phyloP scores from a whole-genome alignment of 1,140 invertebrate species.

The Calephelis nemesis region DNA sequence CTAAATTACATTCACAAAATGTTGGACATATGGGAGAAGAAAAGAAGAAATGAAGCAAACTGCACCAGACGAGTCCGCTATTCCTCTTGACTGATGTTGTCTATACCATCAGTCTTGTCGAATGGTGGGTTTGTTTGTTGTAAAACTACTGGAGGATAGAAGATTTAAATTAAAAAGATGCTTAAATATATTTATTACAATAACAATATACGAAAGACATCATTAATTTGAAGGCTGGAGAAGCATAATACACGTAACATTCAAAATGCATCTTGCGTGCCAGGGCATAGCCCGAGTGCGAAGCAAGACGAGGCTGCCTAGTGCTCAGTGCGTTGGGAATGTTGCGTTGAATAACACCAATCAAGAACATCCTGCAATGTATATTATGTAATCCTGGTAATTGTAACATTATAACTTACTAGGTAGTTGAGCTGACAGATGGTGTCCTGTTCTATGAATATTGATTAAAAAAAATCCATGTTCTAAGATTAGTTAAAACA shows the following conservation, averaged over 20 bases:
- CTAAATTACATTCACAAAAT: neutral
- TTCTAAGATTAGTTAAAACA: too few species aligned
- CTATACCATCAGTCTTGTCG: slow-evolving; percentile 68
- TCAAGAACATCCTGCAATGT: slow-evolving; percentile 19
- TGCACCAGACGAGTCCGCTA: slow-evolving; percentile 39
- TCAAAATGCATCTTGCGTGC: slow-evolving; percentile 64
- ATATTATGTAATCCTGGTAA: too few species aligned
- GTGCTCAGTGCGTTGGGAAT: slow-evolving; percentile 61
- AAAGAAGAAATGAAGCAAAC: slow-evolving; percentile 10
- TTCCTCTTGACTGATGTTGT: slow-evolving; percentile 62
- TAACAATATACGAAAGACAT: too few species aligned
- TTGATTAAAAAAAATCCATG: too few species aligned
- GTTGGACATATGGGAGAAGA: slow-evolving; percentile 12
- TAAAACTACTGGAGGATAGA: slow-evolving; percentile 30
- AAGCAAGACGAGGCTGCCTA: slow-evolving; percentile 51
- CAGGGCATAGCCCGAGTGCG: slow-evolving; percentile 39
- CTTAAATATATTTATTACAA: neutral
- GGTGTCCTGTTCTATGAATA: too few species aligned
- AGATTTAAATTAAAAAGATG: neutral
- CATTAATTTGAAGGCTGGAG: neutral
- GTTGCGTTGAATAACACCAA: slow-evolving; percentile 41
- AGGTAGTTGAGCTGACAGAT: too few species aligned
- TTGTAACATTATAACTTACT: too few species aligned
- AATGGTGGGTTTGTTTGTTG: slow-evolving; percentile 67
- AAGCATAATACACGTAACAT: slow-evolving; percentile 43